Base-by-base conservation (phyloP, 2,113 vertebrate species). In the Ctenodactylus gundi region DNA sequence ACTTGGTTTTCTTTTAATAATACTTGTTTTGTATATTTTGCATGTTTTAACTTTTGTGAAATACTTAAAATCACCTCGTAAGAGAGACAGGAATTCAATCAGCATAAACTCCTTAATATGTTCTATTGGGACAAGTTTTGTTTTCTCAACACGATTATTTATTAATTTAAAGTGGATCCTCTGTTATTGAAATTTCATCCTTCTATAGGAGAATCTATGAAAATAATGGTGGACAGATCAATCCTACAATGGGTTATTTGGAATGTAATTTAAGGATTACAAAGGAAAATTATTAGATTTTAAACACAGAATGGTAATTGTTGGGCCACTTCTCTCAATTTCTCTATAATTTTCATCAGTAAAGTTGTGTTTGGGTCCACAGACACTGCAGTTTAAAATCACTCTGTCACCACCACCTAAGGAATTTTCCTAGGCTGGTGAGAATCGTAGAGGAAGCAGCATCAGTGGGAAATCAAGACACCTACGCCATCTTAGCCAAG, bases 11-110 rank as follows among this genome's bases (percentile, higher is more conserved):
- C 85, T 91, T n/a, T 77, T 88, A 90, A 60, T 75, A 51, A n/a
- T 57, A 51, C 23, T 93, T 93, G 18, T 96, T 94, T 91, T 73
- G n/a, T 51, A 85, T 90, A 64, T 87, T 84, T 95, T 93, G 51
- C 55, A 68, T 34, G 90, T 60, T n/a, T n/a, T n/a, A n/a, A n/a
- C 55, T 85, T 95, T 29, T 68, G 49, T 88, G 65, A 95, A 89
- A 20, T 89, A 25, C 23, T 84, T 81, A 94, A 91, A 96, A 91
- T 84, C 18, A 57, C 44, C 34, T 75, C 83, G 64, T 88, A 62
- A 95, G 68, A 77, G 13, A 80, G 46, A 44, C 49, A 90, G 76
- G n/a, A 49, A 89, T 85, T 85, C 46, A 77, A 20, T 77, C 93
- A 75, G 31, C 7, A 20, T 90, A 60, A 83, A 76, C 29, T 94